These are phyloP conservation scores for Ornithoptera priamus DNA, from an alignment of 2,888 invertebrate species.

Conservation along the genomic window DNA sequence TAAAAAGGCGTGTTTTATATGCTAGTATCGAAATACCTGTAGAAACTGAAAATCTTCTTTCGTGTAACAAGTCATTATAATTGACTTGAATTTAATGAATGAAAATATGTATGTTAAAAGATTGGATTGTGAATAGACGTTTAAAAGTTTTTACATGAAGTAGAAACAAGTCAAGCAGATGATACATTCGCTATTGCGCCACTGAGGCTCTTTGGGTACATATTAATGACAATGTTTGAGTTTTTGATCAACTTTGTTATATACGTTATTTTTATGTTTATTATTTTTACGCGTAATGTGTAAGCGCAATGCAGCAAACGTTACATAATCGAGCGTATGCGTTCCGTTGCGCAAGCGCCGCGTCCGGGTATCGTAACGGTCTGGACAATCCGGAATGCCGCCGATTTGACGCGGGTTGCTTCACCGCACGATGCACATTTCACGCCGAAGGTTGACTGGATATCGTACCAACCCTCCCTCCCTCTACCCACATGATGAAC, in stretches of 20 bases:
- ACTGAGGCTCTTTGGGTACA: not conserved
- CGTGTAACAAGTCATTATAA: too few relatives aligned
- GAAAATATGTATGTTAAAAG: too few relatives aligned
- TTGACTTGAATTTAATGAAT: too few relatives aligned
- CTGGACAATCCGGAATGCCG: conserved; percentile 72
- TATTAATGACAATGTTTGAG: not conserved
- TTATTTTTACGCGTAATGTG: conserved; percentile 44
- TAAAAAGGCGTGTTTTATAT: too few relatives aligned
- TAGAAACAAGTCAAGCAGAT: too few relatives aligned
- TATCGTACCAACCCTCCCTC: not conserved
- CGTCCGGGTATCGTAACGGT: conserved; percentile 73
- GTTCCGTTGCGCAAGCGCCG: conserved; percentile 66
- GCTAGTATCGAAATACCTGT: too few relatives aligned
- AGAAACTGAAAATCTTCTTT: too few relatives aligned
- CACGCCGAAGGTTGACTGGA: conserved; percentile 21
- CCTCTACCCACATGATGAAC: not conserved
- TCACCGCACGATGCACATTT: conserved; percentile 43
- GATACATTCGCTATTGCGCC: too few relatives aligned
- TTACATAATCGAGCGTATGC: conserved; percentile 71
- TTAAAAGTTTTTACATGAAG: too few relatives aligned
- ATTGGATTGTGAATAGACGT: too few relatives aligned
- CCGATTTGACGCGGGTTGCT: conserved; percentile 69
- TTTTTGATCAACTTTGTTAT: not conserved
- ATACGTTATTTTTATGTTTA: not conserved
- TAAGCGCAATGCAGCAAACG: conserved; percentile 47